Percentiles rank a stretch among this genome's conserved stretches.
Conservation (phyloP, 2,797 vertebrate genomes). For the Poecilia picta region DNA sequence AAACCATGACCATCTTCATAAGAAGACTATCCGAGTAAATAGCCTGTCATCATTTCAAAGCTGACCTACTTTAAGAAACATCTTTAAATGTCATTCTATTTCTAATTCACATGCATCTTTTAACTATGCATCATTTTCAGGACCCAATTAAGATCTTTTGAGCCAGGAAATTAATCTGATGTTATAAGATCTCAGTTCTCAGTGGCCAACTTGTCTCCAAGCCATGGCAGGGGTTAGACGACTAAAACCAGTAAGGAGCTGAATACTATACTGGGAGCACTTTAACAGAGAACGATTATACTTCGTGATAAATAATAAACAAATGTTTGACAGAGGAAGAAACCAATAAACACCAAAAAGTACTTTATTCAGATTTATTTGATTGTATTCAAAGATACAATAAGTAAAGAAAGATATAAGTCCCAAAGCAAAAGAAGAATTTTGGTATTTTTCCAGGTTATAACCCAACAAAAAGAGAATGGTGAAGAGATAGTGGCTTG, state of each 20-base stretch:
- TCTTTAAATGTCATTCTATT: slow-evolving; percentile 73
- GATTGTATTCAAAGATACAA: slow-evolving; percentile 18
- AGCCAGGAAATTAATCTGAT: slow-evolving; percentile 47
- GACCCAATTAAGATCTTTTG: slow-evolving; percentile 55
- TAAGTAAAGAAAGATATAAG: slow-evolving; percentile 21
- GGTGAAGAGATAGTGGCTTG: slow-evolving; percentile 23
- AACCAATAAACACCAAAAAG: slow-evolving; percentile 10
- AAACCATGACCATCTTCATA: slow-evolving; percentile 60
- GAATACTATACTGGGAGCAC: slow-evolving; percentile 17
- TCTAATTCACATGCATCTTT: slow-evolving; percentile 47
- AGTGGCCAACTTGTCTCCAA: slow-evolving; percentile 30
- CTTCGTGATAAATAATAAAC: slow-evolving; percentile 12
- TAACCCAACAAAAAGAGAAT: slow-evolving; percentile 36
- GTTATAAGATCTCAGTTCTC: slow-evolving; percentile 43
- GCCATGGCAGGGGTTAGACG: slow-evolving; percentile 35
- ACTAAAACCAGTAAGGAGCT: slow-evolving; percentile 33
- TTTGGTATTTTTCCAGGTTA: slow-evolving; percentile 14
- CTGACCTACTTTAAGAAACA: slow-evolving; percentile 41
- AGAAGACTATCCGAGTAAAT: slow-evolving; percentile 63
- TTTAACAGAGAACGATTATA: neutral
- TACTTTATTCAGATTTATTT: slow-evolving; percentile 31
- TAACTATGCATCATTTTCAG: slow-evolving; percentile 59
- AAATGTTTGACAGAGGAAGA: neutral
- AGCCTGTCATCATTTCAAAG: slow-evolving; percentile 69
- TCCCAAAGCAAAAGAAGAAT: slow-evolving; percentile 36